Conservation (phyloP, 2,113 vertebrate species). For the Entelurus aequoreus region DNA sequence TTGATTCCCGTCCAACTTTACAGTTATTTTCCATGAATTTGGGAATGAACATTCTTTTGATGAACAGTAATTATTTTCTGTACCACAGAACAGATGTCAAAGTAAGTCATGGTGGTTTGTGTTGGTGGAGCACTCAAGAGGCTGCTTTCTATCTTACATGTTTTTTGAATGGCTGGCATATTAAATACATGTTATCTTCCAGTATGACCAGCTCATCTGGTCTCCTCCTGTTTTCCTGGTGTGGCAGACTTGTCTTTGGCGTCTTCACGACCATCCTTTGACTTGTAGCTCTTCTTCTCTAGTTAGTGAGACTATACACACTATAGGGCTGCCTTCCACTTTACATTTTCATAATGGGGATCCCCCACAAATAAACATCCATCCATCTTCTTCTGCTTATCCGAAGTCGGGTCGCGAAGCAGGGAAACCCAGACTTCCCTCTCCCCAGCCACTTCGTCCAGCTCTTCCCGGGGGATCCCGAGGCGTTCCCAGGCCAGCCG, state of each 20-base stretch:
- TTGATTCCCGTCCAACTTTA: conserved; percentile 1
- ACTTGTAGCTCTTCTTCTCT: not conserved
- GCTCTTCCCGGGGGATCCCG: too few relatives aligned
- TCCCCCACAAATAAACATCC: too few relatives aligned
- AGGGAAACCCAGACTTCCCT: too few relatives aligned
- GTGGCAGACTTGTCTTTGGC: not conserved
- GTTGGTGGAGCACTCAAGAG: not conserved
- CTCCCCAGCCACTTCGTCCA: too few relatives aligned
- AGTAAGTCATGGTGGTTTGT: not conserved
- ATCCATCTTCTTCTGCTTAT: too few relatives aligned
- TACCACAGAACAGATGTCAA: not conserved
- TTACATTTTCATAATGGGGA: too few relatives aligned
- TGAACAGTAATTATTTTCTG: not conserved
- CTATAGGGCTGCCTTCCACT: too few relatives aligned
- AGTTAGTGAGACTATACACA: not conserved
- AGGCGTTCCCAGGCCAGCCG: too few relatives aligned
- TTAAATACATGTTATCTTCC: not conserved
- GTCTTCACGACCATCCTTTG: not conserved
- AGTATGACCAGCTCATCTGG: not conserved
- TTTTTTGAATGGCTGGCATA: not conserved
- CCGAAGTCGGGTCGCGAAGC: too few relatives aligned
- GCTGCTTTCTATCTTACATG: not conserved
- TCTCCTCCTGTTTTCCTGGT: not conserved
- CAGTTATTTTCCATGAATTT: conserved; percentile 1
- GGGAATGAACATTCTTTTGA: not conserved